These are phyloP conservation scores for Meloidogyne chitwoodi DNA, from an alignment of 1,140 invertebrate genomes.

Conservation along the genomic window DNA sequence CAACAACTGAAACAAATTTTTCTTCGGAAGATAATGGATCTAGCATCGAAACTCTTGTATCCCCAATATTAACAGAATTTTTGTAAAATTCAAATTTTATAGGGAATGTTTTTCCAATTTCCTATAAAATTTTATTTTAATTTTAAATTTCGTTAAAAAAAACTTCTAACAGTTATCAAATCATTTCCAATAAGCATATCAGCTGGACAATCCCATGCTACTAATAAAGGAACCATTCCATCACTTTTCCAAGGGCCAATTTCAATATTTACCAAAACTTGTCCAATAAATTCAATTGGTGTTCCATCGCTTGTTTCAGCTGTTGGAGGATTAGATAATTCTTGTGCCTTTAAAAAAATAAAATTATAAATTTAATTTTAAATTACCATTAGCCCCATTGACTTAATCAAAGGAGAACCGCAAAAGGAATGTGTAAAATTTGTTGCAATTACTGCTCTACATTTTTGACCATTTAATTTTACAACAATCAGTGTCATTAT, in stretches of 20 bases:
- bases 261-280: slow-evolving; percentile 2
- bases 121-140: not conserved
- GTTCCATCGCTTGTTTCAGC: slow-evolving; percentile 9
- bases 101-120: slow-evolving; percentile 8
- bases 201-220: slow-evolving; percentile 17
- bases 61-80: slow-evolving; percentile 20
- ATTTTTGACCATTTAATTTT: slow-evolving; percentile 10
- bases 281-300: slow-evolving; percentile 16
- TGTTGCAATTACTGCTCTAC: slow-evolving; percentile 15
- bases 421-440: slow-evolving; percentile 15
- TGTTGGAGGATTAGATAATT: not conserved
- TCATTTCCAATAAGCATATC: slow-evolving; percentile 24
- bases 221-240: slow-evolving; percentile 8
- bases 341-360: not conserved
- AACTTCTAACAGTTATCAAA: not conserved
- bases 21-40: slow-evolving; percentile 16
- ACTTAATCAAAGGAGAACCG: slow-evolving; percentile 1
- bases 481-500: slow-evolving; percentile 18
- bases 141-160: not conserved
- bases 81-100: slow-evolving; percentile 20
- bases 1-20: slow-evolving; percentile 9
- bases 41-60: slow-evolving; percentile 11
- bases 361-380: not conserved
- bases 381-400: slow-evolving; percentile 3
- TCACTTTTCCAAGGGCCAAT: slow-evolving; percentile 15